A percentile compares a stretch with the other conserved stretches of the same genome.
Conservation (phyloP, 2,888 invertebrate genomes). For the Venusia cambrica region DNA sequence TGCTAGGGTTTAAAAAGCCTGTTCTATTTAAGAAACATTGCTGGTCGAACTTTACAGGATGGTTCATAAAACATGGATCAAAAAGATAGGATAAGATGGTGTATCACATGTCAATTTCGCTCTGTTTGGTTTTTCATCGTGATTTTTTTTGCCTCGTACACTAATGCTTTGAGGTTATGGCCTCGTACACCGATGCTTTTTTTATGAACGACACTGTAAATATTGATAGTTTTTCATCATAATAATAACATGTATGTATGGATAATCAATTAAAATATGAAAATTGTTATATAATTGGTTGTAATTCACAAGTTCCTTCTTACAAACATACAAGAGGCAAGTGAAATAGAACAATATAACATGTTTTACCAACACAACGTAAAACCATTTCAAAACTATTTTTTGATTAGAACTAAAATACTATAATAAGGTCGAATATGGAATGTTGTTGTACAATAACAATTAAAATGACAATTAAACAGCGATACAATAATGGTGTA, state of each 20-base stretch:
- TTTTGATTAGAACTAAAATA: conserved; percentile 5
- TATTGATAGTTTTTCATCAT: too few species aligned
- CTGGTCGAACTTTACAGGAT: conserved; percentile 26
- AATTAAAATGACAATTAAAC: neutral
- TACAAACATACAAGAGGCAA: conserved; percentile 46
- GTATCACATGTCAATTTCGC: too few species aligned
- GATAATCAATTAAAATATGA: too few species aligned
- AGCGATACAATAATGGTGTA: neutral
- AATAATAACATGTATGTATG: too few species aligned
- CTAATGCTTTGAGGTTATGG: too few species aligned
- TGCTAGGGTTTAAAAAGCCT: conserved; percentile 9
- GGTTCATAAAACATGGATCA: conserved; percentile 45
- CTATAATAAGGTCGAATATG: conserved; percentile 10
- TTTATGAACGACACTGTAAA: too few species aligned
- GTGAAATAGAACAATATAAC: conserved; percentile 29
- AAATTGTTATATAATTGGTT: conserved; percentile 28
- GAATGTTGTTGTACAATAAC: conserved; percentile 21
- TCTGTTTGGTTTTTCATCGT: too few species aligned
- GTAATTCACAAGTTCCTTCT: conserved; percentile 32
- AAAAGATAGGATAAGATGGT: too few species aligned
- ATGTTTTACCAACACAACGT: conserved; percentile 21
- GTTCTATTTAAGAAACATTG: conserved; percentile 13
- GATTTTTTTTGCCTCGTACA: too few species aligned
- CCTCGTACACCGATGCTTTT: too few species aligned
- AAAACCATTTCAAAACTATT: conserved; percentile 15